These are phyloP conservation scores for Boloria euphrosyne DNA, from an alignment of 2,888 invertebrate species.

Conservation along the genomic window DNA sequence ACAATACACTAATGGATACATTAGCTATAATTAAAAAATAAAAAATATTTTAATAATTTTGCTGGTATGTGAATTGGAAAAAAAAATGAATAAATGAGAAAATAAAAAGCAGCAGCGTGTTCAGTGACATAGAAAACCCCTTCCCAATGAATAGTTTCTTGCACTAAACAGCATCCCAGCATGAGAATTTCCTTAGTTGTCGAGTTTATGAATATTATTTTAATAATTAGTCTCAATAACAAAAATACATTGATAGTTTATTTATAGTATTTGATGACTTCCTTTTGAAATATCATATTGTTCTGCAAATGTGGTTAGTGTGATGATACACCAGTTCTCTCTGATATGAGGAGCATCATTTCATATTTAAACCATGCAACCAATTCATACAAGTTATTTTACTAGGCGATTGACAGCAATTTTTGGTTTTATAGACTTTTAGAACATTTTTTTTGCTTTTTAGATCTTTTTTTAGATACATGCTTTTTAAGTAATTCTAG, in stretches of 20 bases:
- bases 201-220: neutral
- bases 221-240: constrained; percentile 1
- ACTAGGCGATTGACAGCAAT: neutral
- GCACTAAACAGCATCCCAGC: constrained; percentile 40
- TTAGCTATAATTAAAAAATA: no score
- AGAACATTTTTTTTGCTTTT: constrained; percentile 2
- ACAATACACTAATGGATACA: no score
- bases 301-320: neutral
- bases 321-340: neutral
- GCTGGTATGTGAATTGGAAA: no score
- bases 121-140: constrained; percentile 27
- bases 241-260: neutral
- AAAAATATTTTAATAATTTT: no score
- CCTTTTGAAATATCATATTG: no score
- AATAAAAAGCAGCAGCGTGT: constrained; percentile 36
- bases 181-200: constrained; percentile 37
- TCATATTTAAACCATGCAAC: neutral
- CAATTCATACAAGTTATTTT: neutral
- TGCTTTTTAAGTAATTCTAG: neutral
- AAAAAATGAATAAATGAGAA: neutral
- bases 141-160: constrained; percentile 28
- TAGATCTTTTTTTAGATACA: neutral
- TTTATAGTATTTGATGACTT: neutral
- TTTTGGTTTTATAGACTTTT: constrained; percentile 12
- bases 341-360: neutral